Evolutionary conservation across 37 sponge, comb jelly and placozoan genomes (phyloP).

Genomic region (Ephydatia muelleri): DNA sequence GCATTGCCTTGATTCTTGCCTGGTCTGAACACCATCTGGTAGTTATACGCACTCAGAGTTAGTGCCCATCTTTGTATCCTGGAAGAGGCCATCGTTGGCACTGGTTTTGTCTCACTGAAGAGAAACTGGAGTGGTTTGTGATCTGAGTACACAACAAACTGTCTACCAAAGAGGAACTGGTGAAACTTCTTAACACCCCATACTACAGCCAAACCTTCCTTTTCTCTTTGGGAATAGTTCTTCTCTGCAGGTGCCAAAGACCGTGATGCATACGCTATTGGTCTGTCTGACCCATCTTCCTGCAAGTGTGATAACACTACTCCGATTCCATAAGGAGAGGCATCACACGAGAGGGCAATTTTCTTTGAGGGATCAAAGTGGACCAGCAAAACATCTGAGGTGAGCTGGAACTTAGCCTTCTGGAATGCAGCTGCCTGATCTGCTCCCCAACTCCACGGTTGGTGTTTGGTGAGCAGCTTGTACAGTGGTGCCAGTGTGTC

Average conservation of each 20-base stretch:
- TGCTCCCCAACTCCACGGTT: conserved; percentile 29
- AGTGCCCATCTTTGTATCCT: too few species aligned
- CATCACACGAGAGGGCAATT: conserved; percentile 39
- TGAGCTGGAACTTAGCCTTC: conserved; percentile 30
- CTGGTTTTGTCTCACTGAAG: background rate
- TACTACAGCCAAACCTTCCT: background rate
- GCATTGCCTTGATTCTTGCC: too few species aligned
- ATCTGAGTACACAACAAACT: background rate
- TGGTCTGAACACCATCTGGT: too few species aligned
- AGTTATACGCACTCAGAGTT: too few species aligned
- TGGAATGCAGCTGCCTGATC: conserved; percentile 36
- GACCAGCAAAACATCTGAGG: conserved; percentile 23
- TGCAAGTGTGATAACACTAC: conserved; percentile 46
- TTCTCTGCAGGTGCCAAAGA: conserved; percentile 34
- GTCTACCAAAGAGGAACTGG: conserved; percentile 17
- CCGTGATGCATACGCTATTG: conserved; percentile 51
- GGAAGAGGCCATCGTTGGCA: conserved; percentile 12
- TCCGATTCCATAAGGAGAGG: conserved; percentile 54
- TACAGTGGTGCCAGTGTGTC: conserved; percentile 34
- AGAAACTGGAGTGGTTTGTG: conserved; percentile 11
- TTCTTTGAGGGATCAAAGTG: conserved; percentile 32
- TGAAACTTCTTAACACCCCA: conserved; percentile 9
- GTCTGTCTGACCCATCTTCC: conserved; percentile 37
- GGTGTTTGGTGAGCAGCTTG: conserved; percentile 17
- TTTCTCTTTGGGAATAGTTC: conserved; percentile 31